phyloP scores from a whole-genome alignment of 2,797 vertebrate species.

The Tokudaia tokunoshimensis region DNA sequence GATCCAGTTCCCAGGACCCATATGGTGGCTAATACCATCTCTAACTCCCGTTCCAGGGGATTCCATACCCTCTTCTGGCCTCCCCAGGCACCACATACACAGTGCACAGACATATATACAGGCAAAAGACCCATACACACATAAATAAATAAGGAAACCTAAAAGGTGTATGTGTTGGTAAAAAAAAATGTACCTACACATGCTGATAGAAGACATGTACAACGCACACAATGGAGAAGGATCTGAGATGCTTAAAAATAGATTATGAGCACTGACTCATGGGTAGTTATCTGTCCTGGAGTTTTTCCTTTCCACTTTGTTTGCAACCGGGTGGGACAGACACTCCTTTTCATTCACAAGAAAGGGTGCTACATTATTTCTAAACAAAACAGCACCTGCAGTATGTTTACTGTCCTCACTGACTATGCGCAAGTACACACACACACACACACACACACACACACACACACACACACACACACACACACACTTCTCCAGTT shows the following conservation, averaged over 20 bases:
- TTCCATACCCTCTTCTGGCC: neutral
- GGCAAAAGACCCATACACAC: neutral
- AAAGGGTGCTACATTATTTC: neutral
- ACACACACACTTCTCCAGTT: neutral
- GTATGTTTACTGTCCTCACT: neutral
- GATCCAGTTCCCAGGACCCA: too few relatives aligned
- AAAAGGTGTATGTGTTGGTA: neutral
- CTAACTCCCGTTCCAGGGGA: neutral
- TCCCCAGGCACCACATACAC: neutral
- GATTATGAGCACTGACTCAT: neutral
- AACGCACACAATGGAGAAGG: neutral
- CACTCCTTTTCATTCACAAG: neutral
- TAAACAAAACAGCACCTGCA: neutral
- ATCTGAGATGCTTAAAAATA: neutral
- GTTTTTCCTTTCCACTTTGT: conserved; percentile 12
- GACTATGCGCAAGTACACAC: neutral
- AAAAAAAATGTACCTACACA: neutral
- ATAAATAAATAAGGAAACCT: neutral
- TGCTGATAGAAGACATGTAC: neutral
- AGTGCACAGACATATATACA: neutral
- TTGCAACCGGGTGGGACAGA: neutral
- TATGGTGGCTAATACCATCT: neutral
- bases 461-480: neutral
- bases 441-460: neutral
- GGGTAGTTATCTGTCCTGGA: neutral